Conservation (phyloP, 1,140 invertebrate genomes). For the Cotesia typhae region DNA sequence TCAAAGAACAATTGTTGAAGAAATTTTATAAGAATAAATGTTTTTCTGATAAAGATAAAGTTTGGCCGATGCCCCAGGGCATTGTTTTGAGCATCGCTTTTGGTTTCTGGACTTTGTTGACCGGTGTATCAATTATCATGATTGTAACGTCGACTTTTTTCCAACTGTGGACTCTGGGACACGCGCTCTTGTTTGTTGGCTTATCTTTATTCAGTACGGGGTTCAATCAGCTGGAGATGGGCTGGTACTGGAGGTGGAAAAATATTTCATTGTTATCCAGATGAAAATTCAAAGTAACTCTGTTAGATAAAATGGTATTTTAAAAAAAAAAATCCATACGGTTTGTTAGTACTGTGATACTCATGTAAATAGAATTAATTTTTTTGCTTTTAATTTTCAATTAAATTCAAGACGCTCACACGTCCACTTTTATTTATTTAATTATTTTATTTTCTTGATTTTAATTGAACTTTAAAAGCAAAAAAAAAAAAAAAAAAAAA, state of each 20-base stretch:
- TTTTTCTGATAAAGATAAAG: slow-evolving; percentile 50
- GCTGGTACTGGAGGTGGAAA: slow-evolving; percentile 61
- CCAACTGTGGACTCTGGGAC: slow-evolving; percentile 63
- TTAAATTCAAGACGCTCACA: slow-evolving; percentile 11
- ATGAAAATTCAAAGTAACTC: neutral
- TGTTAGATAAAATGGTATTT: neutral
- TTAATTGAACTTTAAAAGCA: too few relatives aligned
- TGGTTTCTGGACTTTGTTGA: slow-evolving; percentile 67
- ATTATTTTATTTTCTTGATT: too few relatives aligned
- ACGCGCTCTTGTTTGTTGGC: slow-evolving; percentile 63
- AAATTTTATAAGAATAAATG: slow-evolving; percentile 69
- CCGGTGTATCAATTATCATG: slow-evolving; percentile 56
- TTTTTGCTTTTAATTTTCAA: slow-evolving; percentile 13
- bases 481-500: too few relatives aligned
- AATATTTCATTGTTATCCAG: slow-evolving; percentile 16
- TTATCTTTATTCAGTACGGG: slow-evolving; percentile 66
- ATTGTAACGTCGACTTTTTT: slow-evolving; percentile 63
- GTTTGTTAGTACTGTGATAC: slow-evolving; percentile 37
- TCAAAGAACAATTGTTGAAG: slow-evolving; percentile 73
- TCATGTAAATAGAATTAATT: slow-evolving; percentile 24
- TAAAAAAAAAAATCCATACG: neutral
- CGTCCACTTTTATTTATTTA: neutral
- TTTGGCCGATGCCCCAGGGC: slow-evolving; percentile 51
- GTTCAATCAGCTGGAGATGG: slow-evolving; percentile 69
- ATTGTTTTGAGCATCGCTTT: slow-evolving; percentile 66